phyloP scores from a whole-genome alignment of 2,113 vertebrate genomes.

The Thalassarche chlororhynchos region DNA sequence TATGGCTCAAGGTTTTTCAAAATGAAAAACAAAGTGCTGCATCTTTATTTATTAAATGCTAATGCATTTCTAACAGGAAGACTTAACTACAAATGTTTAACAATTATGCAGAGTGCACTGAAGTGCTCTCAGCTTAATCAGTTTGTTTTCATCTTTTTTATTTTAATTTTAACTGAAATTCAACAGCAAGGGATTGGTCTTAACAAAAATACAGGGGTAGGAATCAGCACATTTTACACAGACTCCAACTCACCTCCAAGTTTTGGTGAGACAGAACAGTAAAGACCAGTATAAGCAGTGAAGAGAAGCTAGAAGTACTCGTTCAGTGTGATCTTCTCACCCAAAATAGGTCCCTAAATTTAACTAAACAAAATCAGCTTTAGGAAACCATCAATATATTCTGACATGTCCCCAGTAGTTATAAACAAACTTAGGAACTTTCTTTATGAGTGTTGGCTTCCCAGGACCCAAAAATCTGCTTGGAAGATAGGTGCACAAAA shows the following conservation, averaged over 20 bases:
- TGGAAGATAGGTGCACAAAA: not conserved
- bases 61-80: conserved; percentile 2
- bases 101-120: conserved; percentile 1
- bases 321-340: not conserved
- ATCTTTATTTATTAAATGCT: conserved; percentile 52
- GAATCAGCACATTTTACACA: not conserved
- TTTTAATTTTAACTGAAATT: not conserved
- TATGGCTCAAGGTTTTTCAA: not conserved
- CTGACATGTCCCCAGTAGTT: not conserved
- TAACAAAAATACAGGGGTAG: not conserved
- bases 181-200: not conserved
- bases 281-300: not conserved
- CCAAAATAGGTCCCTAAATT: not conserved
- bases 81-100: not conserved
- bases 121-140: conserved; percentile 20
- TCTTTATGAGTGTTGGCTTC: not conserved
- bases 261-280: not conserved
- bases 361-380: not conserved
- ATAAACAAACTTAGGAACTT: not conserved
- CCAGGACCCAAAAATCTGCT: not conserved
- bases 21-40: not conserved
- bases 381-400: not conserved
- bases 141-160: conserved; percentile 14
- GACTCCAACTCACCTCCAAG: not conserved
- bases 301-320: not conserved